Evolutionary conservation across 1,140 invertebrate genomes (phyloP), one percentile per base, ranked within the genome.

Genomic region (Drosophila littoralis): DNA sequence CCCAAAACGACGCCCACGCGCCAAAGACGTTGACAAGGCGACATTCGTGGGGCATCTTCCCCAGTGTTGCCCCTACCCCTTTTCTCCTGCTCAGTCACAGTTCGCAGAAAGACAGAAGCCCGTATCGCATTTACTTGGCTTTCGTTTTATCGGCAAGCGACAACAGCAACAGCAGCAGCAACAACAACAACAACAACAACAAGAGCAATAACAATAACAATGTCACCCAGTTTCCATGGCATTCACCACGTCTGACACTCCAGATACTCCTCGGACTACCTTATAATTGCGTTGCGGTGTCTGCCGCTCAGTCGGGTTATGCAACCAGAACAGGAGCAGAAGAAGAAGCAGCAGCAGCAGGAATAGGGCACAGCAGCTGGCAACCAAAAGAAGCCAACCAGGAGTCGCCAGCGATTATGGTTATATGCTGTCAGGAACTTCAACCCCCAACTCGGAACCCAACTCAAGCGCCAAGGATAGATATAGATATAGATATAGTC

Each of bases 201-300:
- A 5, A 28, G 22, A 28, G 22, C 22, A 28, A 66, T 46, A 57
- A 42, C 52, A 36, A 59, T 57, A 60, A 77, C 76, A 77, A 77
- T 75, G 80, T 88, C 83, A 86, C 83, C 84, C 84, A 88, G 79
- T 88, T 88, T 88, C 84, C 83, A 89, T 79, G 77, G 66, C 84
- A 88, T 68, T 70, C 66, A 13, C 9, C 22, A 10, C 7, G 7
- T 42, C 28, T 33, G 22, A 36, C 67, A 60, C n/a, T 7, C 36
- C 10, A n/a, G 13, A 13, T 5, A 64, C 36, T 55, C 28, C 15
- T 13, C 13, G 42, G 35, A 55, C 70, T 73, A 59, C 48, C 58
- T 51, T 78, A 75, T 82, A 82, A 82, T 81, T 81, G 66, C 63
- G 70, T 61, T 75, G 75, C 63, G 79, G 69, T 75, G 59, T 43